Conservation (phyloP, 2,888 invertebrate genomes). For the Lochmaea capreae region DNA sequence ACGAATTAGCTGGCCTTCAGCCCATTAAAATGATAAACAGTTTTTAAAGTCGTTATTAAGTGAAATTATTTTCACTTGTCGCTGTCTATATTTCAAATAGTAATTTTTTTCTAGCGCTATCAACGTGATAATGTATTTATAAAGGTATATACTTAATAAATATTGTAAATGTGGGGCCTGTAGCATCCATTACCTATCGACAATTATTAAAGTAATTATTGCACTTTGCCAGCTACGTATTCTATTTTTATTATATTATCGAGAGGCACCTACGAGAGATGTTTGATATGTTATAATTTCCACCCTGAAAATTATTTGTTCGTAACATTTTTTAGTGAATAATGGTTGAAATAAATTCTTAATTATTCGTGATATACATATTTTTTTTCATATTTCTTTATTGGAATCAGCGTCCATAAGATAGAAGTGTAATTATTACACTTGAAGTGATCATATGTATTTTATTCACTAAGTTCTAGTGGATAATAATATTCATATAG, state of each 20-base stretch:
- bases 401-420: no score
- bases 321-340: no score
- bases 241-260: constrained; percentile 8
- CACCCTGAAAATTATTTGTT: not conserved
- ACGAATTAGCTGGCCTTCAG: no score
- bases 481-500: no score
- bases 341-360: no score
- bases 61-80: constrained; percentile 5
- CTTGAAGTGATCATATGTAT: no score
- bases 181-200: constrained; percentile 35
- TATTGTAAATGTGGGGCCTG: constrained; percentile 37
- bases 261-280: not conserved
- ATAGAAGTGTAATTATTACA: no score
- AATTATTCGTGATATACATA: no score
- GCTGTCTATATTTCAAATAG: constrained; percentile 12
- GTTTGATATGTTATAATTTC: not conserved
- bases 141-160: constrained; percentile 22
- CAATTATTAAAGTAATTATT: constrained; percentile 38
- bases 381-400: no score
- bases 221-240: constrained; percentile 35
- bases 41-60: not conserved
- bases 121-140: constrained; percentile 10
- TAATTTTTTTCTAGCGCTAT: constrained; percentile 8
- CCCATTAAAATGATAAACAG: not conserved
- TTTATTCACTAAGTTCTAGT: no score